Evolutionary conservation across 2,797 vertebrate genomes (phyloP).

Genomic region (Platyrinchus mystaceus): DNA sequence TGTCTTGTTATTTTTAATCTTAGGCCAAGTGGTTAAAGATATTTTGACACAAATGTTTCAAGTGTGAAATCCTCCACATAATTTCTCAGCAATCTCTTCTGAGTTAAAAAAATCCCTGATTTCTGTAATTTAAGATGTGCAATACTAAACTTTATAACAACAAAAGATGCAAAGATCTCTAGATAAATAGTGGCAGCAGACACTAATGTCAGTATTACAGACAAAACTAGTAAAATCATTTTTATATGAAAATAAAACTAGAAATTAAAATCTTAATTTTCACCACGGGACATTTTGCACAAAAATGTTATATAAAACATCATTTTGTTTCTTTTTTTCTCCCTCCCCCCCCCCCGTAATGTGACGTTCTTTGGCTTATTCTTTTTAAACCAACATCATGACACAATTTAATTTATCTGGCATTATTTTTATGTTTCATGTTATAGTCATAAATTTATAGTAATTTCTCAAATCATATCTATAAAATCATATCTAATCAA

Average conservation of each 20-base stretch:
- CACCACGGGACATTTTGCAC: background rate
- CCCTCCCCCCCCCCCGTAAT: background rate
- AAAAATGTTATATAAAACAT: background rate
- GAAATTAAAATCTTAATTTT: background rate
- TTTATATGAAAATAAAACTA: background rate
- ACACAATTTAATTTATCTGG: background rate
- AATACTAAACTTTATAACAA: constrained; percentile 6
- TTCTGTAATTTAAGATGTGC: constrained; percentile 4
- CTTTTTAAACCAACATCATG: background rate
- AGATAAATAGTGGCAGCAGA: background rate
- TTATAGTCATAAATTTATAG: background rate
- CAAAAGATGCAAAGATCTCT: background rate
- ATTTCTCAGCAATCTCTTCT: constrained; percentile 12
- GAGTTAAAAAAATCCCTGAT: background rate
- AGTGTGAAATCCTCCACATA: constrained; percentile 60
- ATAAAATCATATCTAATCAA: background rate
- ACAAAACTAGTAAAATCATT: background rate
- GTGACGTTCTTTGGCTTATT: background rate
- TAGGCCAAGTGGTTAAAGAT: constrained; percentile 56
- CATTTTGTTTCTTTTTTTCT: background rate
- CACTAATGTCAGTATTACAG: background rate
- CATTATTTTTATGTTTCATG: background rate
- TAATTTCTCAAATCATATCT: background rate
- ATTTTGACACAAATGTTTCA: constrained; percentile 59
- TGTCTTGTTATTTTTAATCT: constrained; percentile 59